These are phyloP conservation scores for Festucalex cinctus DNA, from an alignment of 2,113 vertebrate species.

Conservation along the genomic window DNA sequence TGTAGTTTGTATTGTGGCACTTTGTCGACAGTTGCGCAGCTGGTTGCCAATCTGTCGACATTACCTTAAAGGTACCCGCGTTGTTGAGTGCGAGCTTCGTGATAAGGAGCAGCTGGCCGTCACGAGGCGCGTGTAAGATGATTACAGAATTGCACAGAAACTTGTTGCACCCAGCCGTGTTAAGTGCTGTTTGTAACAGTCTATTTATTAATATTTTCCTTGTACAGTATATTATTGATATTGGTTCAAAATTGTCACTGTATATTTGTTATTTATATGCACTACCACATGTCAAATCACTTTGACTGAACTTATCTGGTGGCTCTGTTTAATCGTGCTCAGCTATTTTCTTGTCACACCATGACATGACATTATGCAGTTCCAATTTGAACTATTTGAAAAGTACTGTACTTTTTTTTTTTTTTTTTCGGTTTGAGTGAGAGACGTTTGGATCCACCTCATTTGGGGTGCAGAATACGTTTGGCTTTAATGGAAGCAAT, in stretches of 20 bases:
- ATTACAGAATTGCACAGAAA: slow-evolving; percentile 60
- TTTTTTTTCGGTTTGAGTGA: slow-evolving; percentile 22
- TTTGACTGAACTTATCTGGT: slow-evolving; percentile 52
- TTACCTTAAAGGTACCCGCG: slow-evolving; percentile 63
- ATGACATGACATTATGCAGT: slow-evolving; percentile 28
- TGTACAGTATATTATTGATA: slow-evolving; percentile 71
- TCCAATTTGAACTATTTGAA: slow-evolving; percentile 20
- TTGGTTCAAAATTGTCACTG: slow-evolving; percentile 89
- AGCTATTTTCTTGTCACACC: slow-evolving; percentile 30
- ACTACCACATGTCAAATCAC: slow-evolving; percentile 80
- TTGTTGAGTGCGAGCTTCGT: slow-evolving; percentile 37
- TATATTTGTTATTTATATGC: slow-evolving; percentile 95
- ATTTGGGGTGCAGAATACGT: slow-evolving; percentile 14
- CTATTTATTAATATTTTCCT: slow-evolving; percentile 86
- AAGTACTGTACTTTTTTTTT: slow-evolving; percentile 3
- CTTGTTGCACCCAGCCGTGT: slow-evolving; percentile 78
- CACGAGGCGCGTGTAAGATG: slow-evolving; percentile 12
- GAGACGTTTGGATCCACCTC: slow-evolving; percentile 11
- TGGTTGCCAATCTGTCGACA: slow-evolving; percentile 55
- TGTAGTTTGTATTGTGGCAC: slow-evolving; percentile 53
- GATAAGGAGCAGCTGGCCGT: slow-evolving; percentile 6
- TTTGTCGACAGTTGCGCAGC: slow-evolving; percentile 59
- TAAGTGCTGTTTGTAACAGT: slow-evolving; percentile 84
- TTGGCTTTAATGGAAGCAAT: slow-evolving; percentile 34
- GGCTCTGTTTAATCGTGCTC: slow-evolving; percentile 35